Base-by-base conservation (phyloP, 1,140 invertebrate species). In the Drosophila bifasciata region DNA sequence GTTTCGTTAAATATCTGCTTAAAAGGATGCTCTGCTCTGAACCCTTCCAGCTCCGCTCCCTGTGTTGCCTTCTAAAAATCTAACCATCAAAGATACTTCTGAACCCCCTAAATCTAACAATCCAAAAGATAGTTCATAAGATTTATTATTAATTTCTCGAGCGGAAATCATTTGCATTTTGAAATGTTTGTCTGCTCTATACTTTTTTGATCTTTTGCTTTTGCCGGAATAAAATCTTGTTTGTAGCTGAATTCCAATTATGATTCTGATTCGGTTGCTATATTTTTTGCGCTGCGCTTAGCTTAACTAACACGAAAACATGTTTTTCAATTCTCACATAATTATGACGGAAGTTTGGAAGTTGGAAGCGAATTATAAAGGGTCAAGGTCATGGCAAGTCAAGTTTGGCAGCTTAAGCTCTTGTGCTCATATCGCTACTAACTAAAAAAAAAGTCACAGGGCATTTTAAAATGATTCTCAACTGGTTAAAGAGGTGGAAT, bases 131-230 rank as follows among this genome's bases (percentile, higher is more conserved):
- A 3, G 32, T 19, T 3, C 32, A 36, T 53, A 55, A 32, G 62
- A 68, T 51, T 36, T 36, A 36, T 63, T 63, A 74, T 74, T 74
- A 64, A 74, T 74, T 74, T 19, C 59, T 13, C 17, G 51, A 48
- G 70, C 70, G 70, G 70, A 74, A 74, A 74, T 74, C 51, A 74
- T 74, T 74, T 74, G 59, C 59, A 74, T 74, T 63, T 74, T 50
- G 41, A 73, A 41, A 46, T 21, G 46, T 59, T 70, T 23, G 21
- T 41, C 44, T 52, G n/a, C 60, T 50, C 23, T 50, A 4, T 16
- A 32, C 1, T 15, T 11, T 16, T 19, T 19, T 36, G 0, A 9
- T 36, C 32, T 36, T 36, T 28, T 28, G 8, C 8, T 9, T 28
- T 8, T 28, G 28, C 25, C 25, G 25, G 8, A 28, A 28, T 7